Base-by-base conservation (phyloP, 2,888 invertebrate species). In the Trachelus tabidus region DNA sequence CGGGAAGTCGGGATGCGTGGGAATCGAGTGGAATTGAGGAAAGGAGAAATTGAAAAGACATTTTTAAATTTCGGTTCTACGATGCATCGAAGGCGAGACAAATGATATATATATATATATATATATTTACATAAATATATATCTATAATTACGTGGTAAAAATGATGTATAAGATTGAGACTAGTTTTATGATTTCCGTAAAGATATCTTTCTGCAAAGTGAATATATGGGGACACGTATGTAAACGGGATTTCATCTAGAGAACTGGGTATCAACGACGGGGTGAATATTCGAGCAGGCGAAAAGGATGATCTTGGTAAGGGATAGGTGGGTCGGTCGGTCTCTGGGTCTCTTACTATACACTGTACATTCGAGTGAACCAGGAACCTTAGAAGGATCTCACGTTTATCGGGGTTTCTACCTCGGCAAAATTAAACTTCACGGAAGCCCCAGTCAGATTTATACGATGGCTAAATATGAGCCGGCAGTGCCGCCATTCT, bases 391-490 rank as follows among this genome's bases (percentile, higher is more conserved):
- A 56, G 9, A 6, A 56, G 56, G 56, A 56, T 56, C 56, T 56
- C 56, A 56, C 56, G 56, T 56, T 56, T 56, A 56, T 71, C 71
- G 71, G 71, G 31, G 3, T 23, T 30, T 71, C 34, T 33, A 31
- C 73, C 34, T 75, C 75, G 68, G 80, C 76, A 76, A 84, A 85
- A 85, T 87, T 82, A 84, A 85, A 84, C 79, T 83, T 80, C 56
- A 76, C 73, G 69, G 78, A 76, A 80, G 80, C 81, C 75, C 56
- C 78, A 76, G 75, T 77, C 79, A 83, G 81, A 85, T 84, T 87
- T 84, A 83, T 81, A 85, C 82, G 83, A 85, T 83, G 79, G 78
- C 85, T 87, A 84, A 86, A 87, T 88, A 85, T 84, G 85, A 87
- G 81, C 78, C 79, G 77, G 76, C 80, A 73, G 76, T 75, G 74